Conservation (phyloP, 2,888 invertebrate species). For the Metalampra italica region DNA sequence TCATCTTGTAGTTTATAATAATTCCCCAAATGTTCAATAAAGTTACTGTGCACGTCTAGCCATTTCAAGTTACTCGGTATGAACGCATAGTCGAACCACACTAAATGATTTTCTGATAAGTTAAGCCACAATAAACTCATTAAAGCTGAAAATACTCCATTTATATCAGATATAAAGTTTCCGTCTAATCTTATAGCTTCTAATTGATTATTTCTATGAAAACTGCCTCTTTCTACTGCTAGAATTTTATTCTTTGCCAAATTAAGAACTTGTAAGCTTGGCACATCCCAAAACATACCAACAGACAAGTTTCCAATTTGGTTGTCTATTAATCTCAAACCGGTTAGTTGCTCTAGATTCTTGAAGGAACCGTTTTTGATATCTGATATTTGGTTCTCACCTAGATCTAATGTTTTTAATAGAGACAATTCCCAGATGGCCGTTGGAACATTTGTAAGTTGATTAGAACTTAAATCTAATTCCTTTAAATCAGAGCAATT, state of each 20-base stretch:
- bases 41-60: constrained; percentile 94
- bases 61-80: constrained; percentile 92
- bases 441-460: constrained; percentile 87
- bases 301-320: constrained; percentile 89
- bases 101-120: constrained; percentile 92
- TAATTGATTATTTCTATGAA: constrained; percentile 88
- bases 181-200: constrained; percentile 93
- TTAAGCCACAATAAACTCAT: constrained; percentile 91
- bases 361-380: constrained; percentile 91
- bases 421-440: constrained; percentile 89
- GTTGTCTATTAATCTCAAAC: constrained; percentile 92
- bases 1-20: constrained; percentile 91
- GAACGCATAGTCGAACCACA: constrained; percentile 96
- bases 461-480: constrained; percentile 92
- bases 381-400: constrained; percentile 92
- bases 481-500: constrained; percentile 94
- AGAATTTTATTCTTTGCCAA: constrained; percentile 93
- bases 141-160: constrained; percentile 91
- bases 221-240: constrained; percentile 89
- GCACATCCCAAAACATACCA: constrained; percentile 92
- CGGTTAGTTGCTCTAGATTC: constrained; percentile 91
- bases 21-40: constrained; percentile 91
- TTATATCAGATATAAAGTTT: constrained; percentile 92
- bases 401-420: constrained; percentile 92
- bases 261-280: constrained; percentile 90